Conservation (phyloP, 2,888 invertebrate species). For the Pandemis heparana region DNA sequence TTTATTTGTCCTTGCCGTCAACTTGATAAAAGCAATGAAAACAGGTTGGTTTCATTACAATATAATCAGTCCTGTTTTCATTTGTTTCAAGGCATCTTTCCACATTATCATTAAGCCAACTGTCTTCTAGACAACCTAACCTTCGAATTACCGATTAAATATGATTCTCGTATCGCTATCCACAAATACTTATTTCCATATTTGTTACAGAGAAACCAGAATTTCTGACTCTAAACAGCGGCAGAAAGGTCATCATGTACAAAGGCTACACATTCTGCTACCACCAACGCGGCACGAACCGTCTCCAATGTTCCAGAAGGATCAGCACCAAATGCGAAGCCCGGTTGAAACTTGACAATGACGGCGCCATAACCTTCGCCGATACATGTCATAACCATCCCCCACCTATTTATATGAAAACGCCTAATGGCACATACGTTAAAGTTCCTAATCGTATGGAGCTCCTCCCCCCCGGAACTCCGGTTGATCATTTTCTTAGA, state of each 20-base stretch:
- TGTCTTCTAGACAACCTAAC: background rate
- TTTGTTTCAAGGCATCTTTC: no score
- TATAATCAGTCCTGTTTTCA: no score
- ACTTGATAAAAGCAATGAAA: background rate
- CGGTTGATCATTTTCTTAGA: conserved; percentile 10
- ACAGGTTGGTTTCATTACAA: background rate
- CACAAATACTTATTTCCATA: background rate
- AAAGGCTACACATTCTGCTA: conserved; percentile 43
- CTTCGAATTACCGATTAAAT: background rate
- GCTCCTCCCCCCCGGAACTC: conserved; percentile 4
- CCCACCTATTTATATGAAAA: conserved; percentile 44
- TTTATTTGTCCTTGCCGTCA: background rate
- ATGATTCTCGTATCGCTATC: background rate
- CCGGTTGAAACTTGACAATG: conserved; percentile 30
- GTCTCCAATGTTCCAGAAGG: conserved; percentile 40
- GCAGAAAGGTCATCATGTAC: conserved; percentile 41
- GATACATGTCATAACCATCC: conserved; percentile 45
- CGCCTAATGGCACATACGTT: conserved; percentile 18
- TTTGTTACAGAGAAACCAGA: conserved; percentile 23
- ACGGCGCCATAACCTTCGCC: conserved; percentile 37
- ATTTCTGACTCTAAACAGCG: conserved; percentile 21
- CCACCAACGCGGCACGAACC: conserved; percentile 30
- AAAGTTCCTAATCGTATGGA: conserved; percentile 16
- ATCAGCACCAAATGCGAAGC: conserved; percentile 38
- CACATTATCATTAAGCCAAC: no score